A percentile compares a stretch with the other conserved stretches of the same genome.
Evolutionary conservation across 92 coral and sea anemone genomes (phyloP).

Genomic region (Umimayanthus chanpuru): DNA sequence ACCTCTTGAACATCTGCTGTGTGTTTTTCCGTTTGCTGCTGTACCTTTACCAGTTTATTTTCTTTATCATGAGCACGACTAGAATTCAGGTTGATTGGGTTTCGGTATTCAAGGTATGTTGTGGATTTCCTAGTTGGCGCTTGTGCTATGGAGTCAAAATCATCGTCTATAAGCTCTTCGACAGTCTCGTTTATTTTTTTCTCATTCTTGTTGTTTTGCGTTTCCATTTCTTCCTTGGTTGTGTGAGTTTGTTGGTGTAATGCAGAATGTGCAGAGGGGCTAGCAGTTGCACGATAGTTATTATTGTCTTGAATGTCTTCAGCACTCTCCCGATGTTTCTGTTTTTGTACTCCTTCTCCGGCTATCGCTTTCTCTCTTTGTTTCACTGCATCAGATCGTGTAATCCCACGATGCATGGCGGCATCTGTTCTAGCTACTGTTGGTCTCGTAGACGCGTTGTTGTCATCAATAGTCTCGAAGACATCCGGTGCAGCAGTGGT

Average conservation of each 20-base stretch:
- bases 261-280: background rate
- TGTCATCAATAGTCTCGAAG: conserved; percentile 27
- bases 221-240: background rate
- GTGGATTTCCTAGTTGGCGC: background rate
- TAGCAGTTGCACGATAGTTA: background rate
- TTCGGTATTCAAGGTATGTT: background rate
- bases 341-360: background rate
- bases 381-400: background rate
- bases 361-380: background rate
- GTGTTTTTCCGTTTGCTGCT: background rate
- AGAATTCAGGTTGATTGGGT: background rate
- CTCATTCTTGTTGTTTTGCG: background rate
- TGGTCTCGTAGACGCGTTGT: background rate
- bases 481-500: background rate
- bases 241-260: background rate
- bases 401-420: background rate
- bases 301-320: background rate
- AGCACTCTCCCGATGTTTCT: background rate
- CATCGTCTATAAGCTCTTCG: conserved; percentile 26
- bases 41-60: background rate
- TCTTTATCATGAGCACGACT: background rate
- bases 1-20: conserved; percentile 26
- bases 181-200: background rate
- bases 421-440: conserved; percentile 1
- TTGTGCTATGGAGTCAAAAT: background rate